phyloP scores from a whole-genome alignment of 2,797 vertebrate genomes.

The Danio choprae region DNA sequence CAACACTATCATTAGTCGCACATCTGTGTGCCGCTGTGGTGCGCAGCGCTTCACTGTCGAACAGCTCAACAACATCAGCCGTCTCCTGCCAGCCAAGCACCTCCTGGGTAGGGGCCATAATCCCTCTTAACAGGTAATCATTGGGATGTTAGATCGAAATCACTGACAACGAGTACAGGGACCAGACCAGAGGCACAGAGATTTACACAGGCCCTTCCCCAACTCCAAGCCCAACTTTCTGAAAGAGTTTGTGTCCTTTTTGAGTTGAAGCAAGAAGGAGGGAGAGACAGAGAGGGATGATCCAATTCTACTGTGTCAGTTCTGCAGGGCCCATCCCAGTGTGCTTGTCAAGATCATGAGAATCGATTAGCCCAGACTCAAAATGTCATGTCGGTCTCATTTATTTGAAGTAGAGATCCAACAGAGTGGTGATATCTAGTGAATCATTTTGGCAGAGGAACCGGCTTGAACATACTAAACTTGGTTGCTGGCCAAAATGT shows the following conservation, averaged over 20 bases:
- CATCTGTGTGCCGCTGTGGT: slow-evolving; percentile 53
- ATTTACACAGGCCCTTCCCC: slow-evolving; percentile 25
- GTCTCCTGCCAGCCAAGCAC: slow-evolving; percentile 30
- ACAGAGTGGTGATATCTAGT: slow-evolving; percentile 31
- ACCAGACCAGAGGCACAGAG: background rate
- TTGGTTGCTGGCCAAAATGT: slow-evolving; percentile 41
- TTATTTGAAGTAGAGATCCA: slow-evolving; percentile 51
- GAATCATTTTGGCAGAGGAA: slow-evolving; percentile 45
- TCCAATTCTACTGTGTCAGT: slow-evolving; percentile 51
- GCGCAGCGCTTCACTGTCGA: slow-evolving; percentile 31
- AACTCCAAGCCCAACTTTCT: slow-evolving; percentile 34
- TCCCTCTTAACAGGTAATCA: slow-evolving; percentile 63
- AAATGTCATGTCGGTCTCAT: slow-evolving; percentile 54
- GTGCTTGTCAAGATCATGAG: slow-evolving; percentile 57
- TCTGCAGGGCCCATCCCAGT: slow-evolving; percentile 35
- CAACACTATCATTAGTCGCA: slow-evolving; percentile 60
- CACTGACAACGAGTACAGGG: slow-evolving; percentile 7
- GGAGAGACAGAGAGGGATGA: slow-evolving; percentile 37
- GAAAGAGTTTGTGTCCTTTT: slow-evolving; percentile 33
- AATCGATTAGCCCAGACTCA: slow-evolving; percentile 57
- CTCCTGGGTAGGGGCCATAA: slow-evolving; percentile 46
- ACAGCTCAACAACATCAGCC: slow-evolving; percentile 54
- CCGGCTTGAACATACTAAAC: slow-evolving; percentile 14
- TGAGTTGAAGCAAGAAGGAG: slow-evolving; percentile 26
- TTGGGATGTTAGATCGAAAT: slow-evolving; percentile 59